Conservation (phyloP, 2,113 vertebrate species). For the Chrysemys picta region DNA sequence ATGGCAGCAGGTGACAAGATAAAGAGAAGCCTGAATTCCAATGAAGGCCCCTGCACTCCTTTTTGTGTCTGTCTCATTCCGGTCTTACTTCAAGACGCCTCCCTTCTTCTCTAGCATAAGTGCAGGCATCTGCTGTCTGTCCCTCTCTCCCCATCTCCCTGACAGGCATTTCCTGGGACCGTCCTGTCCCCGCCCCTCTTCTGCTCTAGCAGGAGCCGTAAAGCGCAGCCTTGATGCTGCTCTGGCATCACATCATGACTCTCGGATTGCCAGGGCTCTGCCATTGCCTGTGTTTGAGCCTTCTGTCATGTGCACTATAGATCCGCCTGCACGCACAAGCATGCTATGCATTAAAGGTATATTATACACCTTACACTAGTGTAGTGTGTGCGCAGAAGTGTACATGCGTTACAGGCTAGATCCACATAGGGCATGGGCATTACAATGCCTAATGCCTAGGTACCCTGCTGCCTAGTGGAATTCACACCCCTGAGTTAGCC, state of each 20-base stretch:
- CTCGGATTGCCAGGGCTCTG: background rate
- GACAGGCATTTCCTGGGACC: background rate
- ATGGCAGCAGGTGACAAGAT: background rate
- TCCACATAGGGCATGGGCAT: too few relatives aligned
- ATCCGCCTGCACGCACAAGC: background rate
- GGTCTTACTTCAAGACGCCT: background rate
- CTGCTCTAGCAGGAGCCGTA: background rate
- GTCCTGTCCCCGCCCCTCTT: too few relatives aligned
- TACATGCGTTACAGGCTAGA: too few relatives aligned
- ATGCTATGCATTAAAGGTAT: too few relatives aligned
- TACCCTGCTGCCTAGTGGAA: too few relatives aligned
- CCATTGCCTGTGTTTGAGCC: background rate
- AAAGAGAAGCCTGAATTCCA: background rate
- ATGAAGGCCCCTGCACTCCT: background rate
- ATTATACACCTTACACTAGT: too few relatives aligned
- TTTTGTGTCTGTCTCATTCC: background rate
- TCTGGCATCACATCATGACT: background rate
- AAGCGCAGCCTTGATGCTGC: background rate
- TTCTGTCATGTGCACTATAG: background rate
- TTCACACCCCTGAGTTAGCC: too few relatives aligned
- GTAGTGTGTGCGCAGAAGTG: too few relatives aligned
- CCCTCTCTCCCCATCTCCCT: background rate
- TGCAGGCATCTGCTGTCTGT: background rate
- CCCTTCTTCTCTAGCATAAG: background rate
- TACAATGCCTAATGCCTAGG: too few relatives aligned